phyloP scores from a whole-genome alignment of 2,888 invertebrate genomes.

The Pollenia angustigena region DNA sequence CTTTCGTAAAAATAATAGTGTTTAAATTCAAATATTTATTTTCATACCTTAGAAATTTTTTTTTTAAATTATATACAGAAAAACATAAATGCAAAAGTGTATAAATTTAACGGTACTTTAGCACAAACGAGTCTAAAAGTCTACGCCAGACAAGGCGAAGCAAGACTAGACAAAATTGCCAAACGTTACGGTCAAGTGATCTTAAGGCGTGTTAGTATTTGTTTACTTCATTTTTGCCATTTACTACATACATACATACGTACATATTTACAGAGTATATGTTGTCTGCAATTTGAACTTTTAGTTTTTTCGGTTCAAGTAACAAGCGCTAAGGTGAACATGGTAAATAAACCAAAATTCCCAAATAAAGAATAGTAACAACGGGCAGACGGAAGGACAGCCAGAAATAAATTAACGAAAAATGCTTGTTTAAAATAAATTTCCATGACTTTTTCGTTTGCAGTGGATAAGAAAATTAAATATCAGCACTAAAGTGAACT shows the following conservation, averaged over 20 bases:
- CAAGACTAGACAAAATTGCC: slow-evolving; percentile 24
- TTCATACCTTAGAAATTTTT: slow-evolving; percentile 42
- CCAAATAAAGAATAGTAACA: not conserved
- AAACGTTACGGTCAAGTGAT: slow-evolving; percentile 67
- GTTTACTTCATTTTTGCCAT: not conserved
- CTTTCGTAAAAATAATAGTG: not conserved
- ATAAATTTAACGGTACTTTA: slow-evolving; percentile 65
- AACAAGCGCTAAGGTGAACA: slow-evolving; percentile 53
- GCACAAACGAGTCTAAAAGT: slow-evolving; percentile 30
- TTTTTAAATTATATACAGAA: slow-evolving; percentile 41
- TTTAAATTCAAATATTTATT: slow-evolving; percentile 50
- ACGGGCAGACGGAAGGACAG: not conserved
- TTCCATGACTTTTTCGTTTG: not conserved
- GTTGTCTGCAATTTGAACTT: slow-evolving; percentile 52
- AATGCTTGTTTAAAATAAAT: not conserved
- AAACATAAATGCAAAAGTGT: slow-evolving; percentile 57
- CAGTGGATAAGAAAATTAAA: slow-evolving; percentile 14
- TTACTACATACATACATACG: no score
- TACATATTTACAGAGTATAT: slow-evolving; percentile 19
- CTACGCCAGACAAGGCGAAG: not conserved
- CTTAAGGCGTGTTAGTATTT: slow-evolving; percentile 59
- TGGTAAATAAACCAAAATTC: slow-evolving; percentile 13
- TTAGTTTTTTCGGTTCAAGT: slow-evolving; percentile 64
- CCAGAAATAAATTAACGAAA: not conserved
- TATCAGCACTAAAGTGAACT: slow-evolving; percentile 18